Percentiles rank a stretch among this genome's conserved stretches.
These are phyloP conservation scores for Thryonomys swinderianus DNA, from an alignment of 2,113 vertebrate genomes.

Conservation along the genomic window DNA sequence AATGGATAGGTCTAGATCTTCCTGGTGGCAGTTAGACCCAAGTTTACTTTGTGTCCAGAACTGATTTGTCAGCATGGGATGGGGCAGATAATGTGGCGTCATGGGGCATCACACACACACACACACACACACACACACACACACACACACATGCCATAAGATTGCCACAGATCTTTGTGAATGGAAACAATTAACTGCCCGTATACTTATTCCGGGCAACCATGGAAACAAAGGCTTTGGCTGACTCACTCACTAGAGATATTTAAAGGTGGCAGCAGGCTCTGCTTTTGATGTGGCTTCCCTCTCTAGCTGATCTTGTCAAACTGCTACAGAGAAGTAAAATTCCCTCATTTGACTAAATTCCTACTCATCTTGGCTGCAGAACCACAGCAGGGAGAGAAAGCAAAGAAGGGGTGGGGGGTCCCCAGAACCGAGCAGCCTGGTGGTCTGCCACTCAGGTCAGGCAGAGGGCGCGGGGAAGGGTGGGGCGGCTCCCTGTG, in stretches of 20 bases:
- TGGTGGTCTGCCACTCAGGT: neutral
- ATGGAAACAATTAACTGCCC: constrained; percentile 54
- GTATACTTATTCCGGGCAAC: accelerated
- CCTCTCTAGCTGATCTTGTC: neutral
- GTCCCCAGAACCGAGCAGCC: neutral
- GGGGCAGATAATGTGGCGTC: neutral
- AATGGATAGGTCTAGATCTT: neutral
- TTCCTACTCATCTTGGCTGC: neutral
- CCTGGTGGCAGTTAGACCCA: neutral
- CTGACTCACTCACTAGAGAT: neutral
- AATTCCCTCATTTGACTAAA: constrained; percentile 36
- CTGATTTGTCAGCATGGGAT: neutral
- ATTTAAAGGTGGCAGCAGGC: neutral
- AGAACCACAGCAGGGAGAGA: neutral
- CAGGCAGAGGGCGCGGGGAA: neutral
- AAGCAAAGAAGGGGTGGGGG: neutral
- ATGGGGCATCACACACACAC: constrained; percentile 2
- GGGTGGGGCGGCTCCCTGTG: neutral
- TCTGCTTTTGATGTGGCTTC: constrained; percentile 67
- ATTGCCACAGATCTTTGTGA: neutral
- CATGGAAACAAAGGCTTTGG: constrained; percentile 12
- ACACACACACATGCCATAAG: neutral
- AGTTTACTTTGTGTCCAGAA: neutral
- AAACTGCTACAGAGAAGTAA: constrained; percentile 20
- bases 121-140: neutral